Evolutionary conservation across 2,797 vertebrate genomes (phyloP).

Genomic region (Falco rusticolus): DNA sequence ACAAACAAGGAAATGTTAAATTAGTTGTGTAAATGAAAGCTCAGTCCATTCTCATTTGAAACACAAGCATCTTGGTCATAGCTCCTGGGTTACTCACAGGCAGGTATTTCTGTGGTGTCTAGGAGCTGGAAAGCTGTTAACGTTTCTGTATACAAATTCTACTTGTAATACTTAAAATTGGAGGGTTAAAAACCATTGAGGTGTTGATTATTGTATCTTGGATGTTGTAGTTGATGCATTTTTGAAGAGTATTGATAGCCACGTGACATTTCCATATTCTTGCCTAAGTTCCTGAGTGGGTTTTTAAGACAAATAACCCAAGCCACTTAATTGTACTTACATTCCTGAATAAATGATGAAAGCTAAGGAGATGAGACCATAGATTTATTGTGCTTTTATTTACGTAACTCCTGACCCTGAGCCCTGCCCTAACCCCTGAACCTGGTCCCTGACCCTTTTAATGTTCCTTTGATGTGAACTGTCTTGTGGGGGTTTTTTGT

Average conservation of each 20-base stretch:
- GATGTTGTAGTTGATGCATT: neutral
- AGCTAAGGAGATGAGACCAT: neutral
- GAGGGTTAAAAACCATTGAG: neutral
- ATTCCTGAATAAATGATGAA: slow-evolving; percentile 48
- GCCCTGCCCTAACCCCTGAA: neutral
- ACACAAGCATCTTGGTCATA: neutral
- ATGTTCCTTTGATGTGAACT: neutral
- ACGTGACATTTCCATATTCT: neutral
- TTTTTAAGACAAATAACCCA: neutral
- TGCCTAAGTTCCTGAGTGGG: neutral
- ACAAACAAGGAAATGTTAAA: slow-evolving; percentile 1
- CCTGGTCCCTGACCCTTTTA: neutral
- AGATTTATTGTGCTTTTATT: neutral
- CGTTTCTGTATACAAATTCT: neutral
- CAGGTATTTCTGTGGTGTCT: neutral
- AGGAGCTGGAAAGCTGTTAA: neutral
- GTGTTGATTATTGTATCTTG: neutral
- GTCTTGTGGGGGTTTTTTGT: neutral
- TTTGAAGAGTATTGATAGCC: neutral
- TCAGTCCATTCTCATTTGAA: neutral
- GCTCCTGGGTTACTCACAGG: neutral
- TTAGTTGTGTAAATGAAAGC: neutral
- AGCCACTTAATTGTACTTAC: neutral
- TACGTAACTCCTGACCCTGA: neutral
- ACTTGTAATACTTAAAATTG: neutral